phyloP scores from a whole-genome alignment of 37 sponge, comb jelly and placozoan genomes.

The Halisarca cf. caerulea region DNA sequence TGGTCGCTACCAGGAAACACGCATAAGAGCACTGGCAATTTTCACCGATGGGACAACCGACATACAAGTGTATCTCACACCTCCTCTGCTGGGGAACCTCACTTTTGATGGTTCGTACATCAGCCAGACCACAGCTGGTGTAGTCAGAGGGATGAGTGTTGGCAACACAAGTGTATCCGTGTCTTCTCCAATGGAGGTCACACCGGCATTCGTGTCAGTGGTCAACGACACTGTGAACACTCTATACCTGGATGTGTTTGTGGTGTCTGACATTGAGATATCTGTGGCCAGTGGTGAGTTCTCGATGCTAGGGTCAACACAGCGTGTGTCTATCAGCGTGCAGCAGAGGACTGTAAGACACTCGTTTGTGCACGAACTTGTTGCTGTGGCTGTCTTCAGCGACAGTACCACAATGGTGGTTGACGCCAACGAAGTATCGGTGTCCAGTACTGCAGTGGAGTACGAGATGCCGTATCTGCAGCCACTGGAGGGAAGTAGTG shows the following conservation, averaged over 20 bases:
- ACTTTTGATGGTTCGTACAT: too few species aligned
- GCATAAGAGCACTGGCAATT: background rate
- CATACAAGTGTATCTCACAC: background rate
- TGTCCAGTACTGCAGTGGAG: too few species aligned
- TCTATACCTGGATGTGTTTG: constrained; percentile 33
- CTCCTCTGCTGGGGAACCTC: too few species aligned
- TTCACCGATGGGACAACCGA: background rate
- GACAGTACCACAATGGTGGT: constrained; percentile 39
- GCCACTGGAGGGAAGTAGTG: too few species aligned
- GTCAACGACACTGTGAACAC: constrained; percentile 25
- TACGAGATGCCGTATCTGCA: too few species aligned
- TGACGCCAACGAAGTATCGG: background rate
- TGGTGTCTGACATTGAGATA: constrained; percentile 28
- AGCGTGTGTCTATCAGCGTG: background rate
- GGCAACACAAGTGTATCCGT: background rate
- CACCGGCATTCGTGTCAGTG: background rate
- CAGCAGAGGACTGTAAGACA: constrained; percentile 19
- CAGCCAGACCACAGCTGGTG: too few species aligned
- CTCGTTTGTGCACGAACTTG: background rate
- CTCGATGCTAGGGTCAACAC: background rate
- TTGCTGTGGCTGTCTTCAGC: constrained; percentile 48
- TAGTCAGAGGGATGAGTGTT: background rate
- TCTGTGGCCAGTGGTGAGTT: background rate
- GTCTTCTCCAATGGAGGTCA: too few species aligned
- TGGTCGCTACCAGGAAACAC: constrained; percentile 34